Evolutionary conservation across 2,888 invertebrate species (phyloP).

Genomic region (Herminia tarsipennalis): DNA sequence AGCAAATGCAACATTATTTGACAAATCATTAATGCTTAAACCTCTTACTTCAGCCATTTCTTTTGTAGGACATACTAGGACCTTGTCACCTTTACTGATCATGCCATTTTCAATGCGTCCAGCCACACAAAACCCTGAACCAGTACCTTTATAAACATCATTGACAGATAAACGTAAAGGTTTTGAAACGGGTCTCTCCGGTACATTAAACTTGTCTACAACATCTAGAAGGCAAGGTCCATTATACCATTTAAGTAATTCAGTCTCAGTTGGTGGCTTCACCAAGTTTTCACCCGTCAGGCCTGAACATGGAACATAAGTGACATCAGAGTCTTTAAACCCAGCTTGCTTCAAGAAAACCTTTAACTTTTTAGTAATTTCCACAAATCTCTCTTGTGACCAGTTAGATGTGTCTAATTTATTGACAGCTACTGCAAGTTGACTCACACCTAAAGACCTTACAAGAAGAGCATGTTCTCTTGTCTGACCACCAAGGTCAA

Average conservation of each 20-base stretch:
- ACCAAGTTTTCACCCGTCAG: slow-evolving; percentile 97
- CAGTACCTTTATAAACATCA: slow-evolving; percentile 97
- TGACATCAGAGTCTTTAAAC: slow-evolving; percentile 94
- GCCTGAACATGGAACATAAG: slow-evolving; percentile 98
- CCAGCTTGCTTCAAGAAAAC: slow-evolving; percentile 96
- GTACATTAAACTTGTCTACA: slow-evolving; percentile 94
- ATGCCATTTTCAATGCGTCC: slow-evolving; percentile 97
- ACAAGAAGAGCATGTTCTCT: slow-evolving; percentile 98
- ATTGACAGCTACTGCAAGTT: slow-evolving; percentile 97
- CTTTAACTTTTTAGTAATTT: slow-evolving; percentile 93
- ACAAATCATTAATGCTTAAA: slow-evolving; percentile 89
- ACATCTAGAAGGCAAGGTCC: slow-evolving; percentile 94
- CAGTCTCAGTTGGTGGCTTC: slow-evolving; percentile 87
- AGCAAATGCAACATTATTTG: slow-evolving; percentile 93
- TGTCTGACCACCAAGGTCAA: slow-evolving; percentile 99
- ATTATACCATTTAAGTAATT: slow-evolving; percentile 90
- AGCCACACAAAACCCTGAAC: slow-evolving; percentile 95
- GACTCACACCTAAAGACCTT: slow-evolving; percentile 94
- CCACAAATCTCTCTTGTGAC: slow-evolving; percentile 95
- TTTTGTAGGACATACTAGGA: slow-evolving; percentile 93
- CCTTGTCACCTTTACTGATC: slow-evolving; percentile 93
- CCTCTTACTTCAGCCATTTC: slow-evolving; percentile 94
- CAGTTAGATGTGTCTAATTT: slow-evolving; percentile 98
- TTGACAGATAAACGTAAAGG: slow-evolving; percentile 96
- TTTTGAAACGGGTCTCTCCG: slow-evolving; percentile 94